These are phyloP conservation scores for Fabriciana adippe DNA, from an alignment of 2,888 invertebrate species.

Conservation along the genomic window DNA sequence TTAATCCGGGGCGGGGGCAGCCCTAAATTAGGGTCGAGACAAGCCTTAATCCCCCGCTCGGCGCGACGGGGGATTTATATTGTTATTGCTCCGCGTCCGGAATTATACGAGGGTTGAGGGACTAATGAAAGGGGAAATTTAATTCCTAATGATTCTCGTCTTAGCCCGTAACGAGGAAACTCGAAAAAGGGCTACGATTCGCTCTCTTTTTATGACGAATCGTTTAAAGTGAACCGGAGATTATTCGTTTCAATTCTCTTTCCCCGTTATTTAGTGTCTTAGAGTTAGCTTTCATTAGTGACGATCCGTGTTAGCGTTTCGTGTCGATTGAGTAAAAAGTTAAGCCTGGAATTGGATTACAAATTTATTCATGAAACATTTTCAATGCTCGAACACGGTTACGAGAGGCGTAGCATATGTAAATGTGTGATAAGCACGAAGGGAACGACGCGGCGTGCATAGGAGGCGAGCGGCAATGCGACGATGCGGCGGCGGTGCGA, in stretches of 20 bases:
- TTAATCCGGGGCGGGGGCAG: conserved; percentile 82
- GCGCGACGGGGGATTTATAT: conserved; percentile 83
- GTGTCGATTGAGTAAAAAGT: conserved; percentile 67
- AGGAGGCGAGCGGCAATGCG: conserved; percentile 45
- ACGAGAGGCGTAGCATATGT: conserved; percentile 74
- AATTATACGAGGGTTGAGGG: conserved; percentile 83
- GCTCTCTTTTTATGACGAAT: conserved; percentile 76
- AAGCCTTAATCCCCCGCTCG: conserved; percentile 82
- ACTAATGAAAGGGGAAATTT: conserved; percentile 83
- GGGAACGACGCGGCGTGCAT: conserved; percentile 60
- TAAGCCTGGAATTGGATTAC: conserved; percentile 76
- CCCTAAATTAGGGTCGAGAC: conserved; percentile 83
- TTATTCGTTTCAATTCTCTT: conserved; percentile 65
- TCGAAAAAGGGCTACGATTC: conserved; percentile 79
- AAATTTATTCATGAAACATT: conserved; percentile 81
- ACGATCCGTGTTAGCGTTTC: conserved; percentile 50
- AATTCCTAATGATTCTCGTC: conserved; percentile 83
- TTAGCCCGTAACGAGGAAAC: conserved; percentile 82
- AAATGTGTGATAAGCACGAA: conserved; percentile 78
- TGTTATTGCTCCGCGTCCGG: conserved; percentile 83
- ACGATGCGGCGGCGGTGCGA: conserved; percentile 26
- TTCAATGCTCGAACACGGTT: conserved; percentile 75
- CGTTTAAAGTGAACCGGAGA: conserved; percentile 67
- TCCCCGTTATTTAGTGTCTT: conserved; percentile 51
- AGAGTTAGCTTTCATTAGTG: conserved; percentile 55